Evolutionary conservation across 1,140 invertebrate species (phyloP), one percentile per base, ranked within the genome.

Genomic region (Papilio polytes): DNA sequence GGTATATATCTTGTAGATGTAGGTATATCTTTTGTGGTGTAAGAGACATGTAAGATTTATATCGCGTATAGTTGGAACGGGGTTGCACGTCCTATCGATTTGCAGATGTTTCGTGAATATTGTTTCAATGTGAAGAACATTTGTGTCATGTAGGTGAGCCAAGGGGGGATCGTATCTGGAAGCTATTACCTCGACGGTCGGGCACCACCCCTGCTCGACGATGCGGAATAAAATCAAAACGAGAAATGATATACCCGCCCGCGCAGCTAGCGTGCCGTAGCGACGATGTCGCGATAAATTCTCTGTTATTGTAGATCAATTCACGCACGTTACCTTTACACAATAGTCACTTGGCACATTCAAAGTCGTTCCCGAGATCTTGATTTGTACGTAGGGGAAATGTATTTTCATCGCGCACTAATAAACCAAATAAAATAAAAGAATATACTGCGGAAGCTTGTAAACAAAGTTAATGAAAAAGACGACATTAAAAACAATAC

Each of bases 111-210:
- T 89, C 88, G 88, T 90, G 89, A 89, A 91, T 89, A 89, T 90
- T 91, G 90, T 92, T 90, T 90, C 87, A 88, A 92, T 90, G 89
- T 81, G 85, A 90, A 86, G 85, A 90, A 86, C 87, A 87, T 87
- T 91, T 85, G 86, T 91, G 85, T 90, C 87, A 90, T 89, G 85
- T 89, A 90, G 89, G 87, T 89, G 89, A 89, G 83, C 85, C 81
- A 81, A 85, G 86, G 87, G 84, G 85, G 85, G 87, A 85, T 86
- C 81, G 87, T 87, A 89, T 89, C 86, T 89, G 86, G 87, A 91
- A 93, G 88, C 89, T 91, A 92, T 93, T 89, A 90, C 85, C 83
- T 85, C 82, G 82, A 85, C 85, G 85, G 85, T 84, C 82, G 84
- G 84, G 80, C 36, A 80, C 80, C 84, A 70, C 84, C 88, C 89